Conservation (phyloP, 2,113 vertebrate genomes). For the Paradoxurus hermaphroditus region DNA sequence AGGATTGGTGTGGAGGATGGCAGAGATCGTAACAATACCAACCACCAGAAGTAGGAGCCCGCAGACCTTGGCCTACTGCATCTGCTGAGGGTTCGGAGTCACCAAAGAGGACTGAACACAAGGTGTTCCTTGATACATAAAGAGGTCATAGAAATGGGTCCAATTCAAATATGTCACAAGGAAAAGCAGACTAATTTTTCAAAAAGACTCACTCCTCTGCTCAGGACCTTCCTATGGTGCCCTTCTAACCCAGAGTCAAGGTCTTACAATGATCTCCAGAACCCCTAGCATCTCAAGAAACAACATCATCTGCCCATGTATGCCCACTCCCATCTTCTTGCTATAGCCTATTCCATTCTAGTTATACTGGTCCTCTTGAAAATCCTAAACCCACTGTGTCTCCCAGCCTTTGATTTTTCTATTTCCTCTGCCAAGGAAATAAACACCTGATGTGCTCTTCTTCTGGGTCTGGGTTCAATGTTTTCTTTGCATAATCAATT, state of each 20-base stretch:
- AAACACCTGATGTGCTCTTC: background rate
- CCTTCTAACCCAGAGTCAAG: background rate
- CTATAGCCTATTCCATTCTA: background rate
- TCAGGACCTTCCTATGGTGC: background rate
- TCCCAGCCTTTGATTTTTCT: background rate
- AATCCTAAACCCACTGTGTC: background rate
- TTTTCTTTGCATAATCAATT: background rate
- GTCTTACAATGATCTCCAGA: background rate
- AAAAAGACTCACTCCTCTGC: background rate
- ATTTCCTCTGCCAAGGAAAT: background rate
- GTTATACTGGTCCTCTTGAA: background rate
- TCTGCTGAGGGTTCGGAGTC: background rate
- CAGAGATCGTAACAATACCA: background rate
- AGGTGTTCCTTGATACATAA: background rate
- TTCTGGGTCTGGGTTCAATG: background rate
- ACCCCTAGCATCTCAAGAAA: background rate
- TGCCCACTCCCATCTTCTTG: background rate
- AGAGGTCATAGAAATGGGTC: background rate
- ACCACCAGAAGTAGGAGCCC: background rate
- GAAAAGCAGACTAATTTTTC: background rate
- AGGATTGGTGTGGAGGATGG: background rate
- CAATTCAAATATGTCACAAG: background rate
- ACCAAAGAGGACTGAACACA: background rate
- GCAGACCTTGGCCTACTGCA: background rate
- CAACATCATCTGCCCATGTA: background rate